Base-by-base conservation (phyloP, 2,888 invertebrate genomes). In the Temnothorax rugatulus region DNA sequence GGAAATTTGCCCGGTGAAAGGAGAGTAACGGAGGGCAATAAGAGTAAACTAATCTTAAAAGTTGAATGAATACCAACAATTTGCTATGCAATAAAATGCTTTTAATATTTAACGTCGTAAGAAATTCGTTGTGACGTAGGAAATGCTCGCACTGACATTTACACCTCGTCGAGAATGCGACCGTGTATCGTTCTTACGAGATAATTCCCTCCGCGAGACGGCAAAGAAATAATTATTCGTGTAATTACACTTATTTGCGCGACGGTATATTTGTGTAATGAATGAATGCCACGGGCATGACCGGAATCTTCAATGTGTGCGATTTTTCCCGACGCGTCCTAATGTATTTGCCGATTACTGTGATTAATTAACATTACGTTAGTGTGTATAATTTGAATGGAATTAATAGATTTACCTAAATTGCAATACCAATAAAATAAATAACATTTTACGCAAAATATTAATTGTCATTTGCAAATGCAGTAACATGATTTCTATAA, bases 1-100 rank as follows among this genome's bases (percentile, higher is more conserved):
- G 50, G 82, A 84, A 90, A 91, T 89, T 89, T 86, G 64, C 82
- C 86, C 81, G 79, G 68, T 88, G 85, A 88, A 84, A 88, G 88
- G 75, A 84, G 79, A 82, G 74, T 64, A 81, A 84, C 8, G 7
- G 18, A 21, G 18, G 21, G 64, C 59, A 73, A 69, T 81, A 83
- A 71, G 68, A 83, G 69, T 79, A 87, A 86, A 85, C 79, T 83
- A 83, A 75, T 89, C 86, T 89, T 90, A 83, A 86, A 87, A 90
- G 75, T 74, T 71, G 44, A 21, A 85, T 68, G 86, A 88, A 84
- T 83, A 86, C n/a, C 25, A 44, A 7, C 38, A 41, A 75, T 54
- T 79, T 74, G 21, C 61, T 71, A 50, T 63, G 38, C 29, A 47
- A 38, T 25, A 71, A 63, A 71, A 84, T 71, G 77, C 57, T 64